These are phyloP conservation scores for Stenurella melanura DNA, from an alignment of 2,888 invertebrate genomes.

Conservation along the genomic window DNA sequence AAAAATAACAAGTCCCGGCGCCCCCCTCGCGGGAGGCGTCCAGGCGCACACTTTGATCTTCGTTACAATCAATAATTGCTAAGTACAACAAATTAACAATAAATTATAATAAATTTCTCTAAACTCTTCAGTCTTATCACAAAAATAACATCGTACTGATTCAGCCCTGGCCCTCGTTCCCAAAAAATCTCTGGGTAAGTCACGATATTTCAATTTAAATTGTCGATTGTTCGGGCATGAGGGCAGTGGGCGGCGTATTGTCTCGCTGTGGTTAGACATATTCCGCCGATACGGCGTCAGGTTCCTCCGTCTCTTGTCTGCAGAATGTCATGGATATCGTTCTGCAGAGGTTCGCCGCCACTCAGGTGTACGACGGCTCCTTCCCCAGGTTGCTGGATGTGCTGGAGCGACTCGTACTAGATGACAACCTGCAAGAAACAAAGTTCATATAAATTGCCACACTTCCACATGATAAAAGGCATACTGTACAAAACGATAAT, in stretches of 20 bases:
- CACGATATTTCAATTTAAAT: not conserved
- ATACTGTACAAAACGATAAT: no score
- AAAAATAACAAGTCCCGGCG: constrained; percentile 20
- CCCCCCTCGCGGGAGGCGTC: not conserved
- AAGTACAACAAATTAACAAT: constrained; percentile 48
- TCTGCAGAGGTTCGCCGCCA: constrained; percentile 71
- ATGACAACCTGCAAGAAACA: constrained; percentile 56
- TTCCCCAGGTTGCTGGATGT: constrained; percentile 67
- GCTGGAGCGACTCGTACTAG: constrained; percentile 67
- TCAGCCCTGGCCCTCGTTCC: not conserved
- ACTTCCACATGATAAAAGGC: no score
- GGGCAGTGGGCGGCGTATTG: not conserved
- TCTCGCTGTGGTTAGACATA: constrained; percentile 53
- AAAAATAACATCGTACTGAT: constrained; percentile 34
- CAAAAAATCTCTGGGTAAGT: not conserved
- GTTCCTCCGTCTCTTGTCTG: constrained; percentile 60
- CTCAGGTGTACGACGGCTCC: constrained; percentile 72
- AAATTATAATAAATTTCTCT: constrained; percentile 40
- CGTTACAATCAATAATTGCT: constrained; percentile 7
- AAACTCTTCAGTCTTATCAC: constrained; percentile 54
- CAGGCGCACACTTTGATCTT: constrained; percentile 11
- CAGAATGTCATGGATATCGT: constrained; percentile 71
- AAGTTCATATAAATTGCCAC: not conserved
- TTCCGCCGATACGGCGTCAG: constrained; percentile 56
- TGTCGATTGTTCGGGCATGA: not conserved